A percentile compares a stretch with the other conserved stretches of the same genome.
Conservation (phyloP, 1,140 invertebrate species). For the silkworm (Bombyx mori) region DNA sequence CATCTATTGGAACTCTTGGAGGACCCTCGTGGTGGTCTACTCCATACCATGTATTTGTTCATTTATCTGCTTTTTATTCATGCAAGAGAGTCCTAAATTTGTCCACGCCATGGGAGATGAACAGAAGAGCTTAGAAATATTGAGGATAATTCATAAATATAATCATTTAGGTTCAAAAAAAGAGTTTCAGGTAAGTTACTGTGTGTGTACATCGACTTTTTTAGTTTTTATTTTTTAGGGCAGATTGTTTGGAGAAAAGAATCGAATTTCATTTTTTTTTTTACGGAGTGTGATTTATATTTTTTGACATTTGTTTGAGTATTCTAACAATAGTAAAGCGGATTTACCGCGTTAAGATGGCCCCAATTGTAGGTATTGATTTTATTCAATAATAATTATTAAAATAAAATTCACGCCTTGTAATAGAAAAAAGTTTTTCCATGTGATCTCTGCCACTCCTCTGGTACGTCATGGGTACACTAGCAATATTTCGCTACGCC, state of each 20-base stretch:
- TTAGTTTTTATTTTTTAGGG: slow-evolving; percentile 6
- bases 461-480: too few species aligned
- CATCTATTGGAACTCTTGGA: slow-evolving; percentile 53
- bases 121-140: slow-evolving; percentile 24
- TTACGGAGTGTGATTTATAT: too few species aligned
- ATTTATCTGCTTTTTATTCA: slow-evolving; percentile 24
- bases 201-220: not conserved
- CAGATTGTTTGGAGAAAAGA: slow-evolving; percentile 20
- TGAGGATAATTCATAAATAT: slow-evolving; percentile 32
- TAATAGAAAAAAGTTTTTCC: too few species aligned
- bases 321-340: too few species aligned
- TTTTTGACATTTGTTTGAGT: too few species aligned
- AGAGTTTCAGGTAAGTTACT: slow-evolving; percentile 25
- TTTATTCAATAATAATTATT: too few species aligned
- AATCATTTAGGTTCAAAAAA: slow-evolving; percentile 20
- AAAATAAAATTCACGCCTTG: too few species aligned
- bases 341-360: too few species aligned
- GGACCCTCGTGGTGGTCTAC: slow-evolving; percentile 37
- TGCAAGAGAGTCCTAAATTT: slow-evolving; percentile 51
- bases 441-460: too few species aligned
- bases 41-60: slow-evolving; percentile 30
- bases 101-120: slow-evolving; percentile 30
- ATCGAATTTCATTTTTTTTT: slow-evolving; percentile 12
- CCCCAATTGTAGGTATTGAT: too few species aligned
- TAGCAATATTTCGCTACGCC: too few species aligned